Conservation (phyloP, 2,888 invertebrate species). For the Andrena marginata region DNA sequence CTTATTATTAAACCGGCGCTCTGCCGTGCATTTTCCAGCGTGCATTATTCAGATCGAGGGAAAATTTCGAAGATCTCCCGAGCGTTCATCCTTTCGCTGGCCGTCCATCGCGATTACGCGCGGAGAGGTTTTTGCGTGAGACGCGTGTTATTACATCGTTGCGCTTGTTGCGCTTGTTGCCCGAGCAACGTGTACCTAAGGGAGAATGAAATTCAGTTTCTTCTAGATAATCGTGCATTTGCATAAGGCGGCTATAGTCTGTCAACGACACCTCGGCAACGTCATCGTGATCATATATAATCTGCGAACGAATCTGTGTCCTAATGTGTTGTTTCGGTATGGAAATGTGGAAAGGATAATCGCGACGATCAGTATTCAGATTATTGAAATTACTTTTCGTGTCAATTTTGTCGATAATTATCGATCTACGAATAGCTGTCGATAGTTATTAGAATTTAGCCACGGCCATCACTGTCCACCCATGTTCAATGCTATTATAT, state of each 20-base stretch:
- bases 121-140: neutral
- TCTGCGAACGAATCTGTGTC: no score
- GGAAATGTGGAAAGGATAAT: neutral
- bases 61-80: constrained; percentile 22
- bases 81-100: neutral
- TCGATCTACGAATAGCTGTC: no score
- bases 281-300: constrained; percentile 16
- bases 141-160: neutral
- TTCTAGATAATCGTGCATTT: constrained; percentile 33
- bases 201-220: constrained; percentile 34
- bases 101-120: neutral
- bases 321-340: no score
- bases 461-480: no score
- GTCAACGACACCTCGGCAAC: constrained; percentile 16
- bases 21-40: constrained; percentile 41
- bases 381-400: no score
- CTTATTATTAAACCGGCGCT: constrained; percentile 63
- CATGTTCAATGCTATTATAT: constrained; percentile 1
- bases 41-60: constrained; percentile 20
- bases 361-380: no score
- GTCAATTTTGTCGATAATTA: no score
- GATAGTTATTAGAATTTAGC: no score
- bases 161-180: neutral
- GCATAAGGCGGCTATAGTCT: constrained; percentile 26
- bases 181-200: no score